Percentiles rank a stretch among this genome's conserved stretches.
phyloP scores from a whole-genome alignment of 2,888 invertebrate species.

The Harpalus rufipes region DNA sequence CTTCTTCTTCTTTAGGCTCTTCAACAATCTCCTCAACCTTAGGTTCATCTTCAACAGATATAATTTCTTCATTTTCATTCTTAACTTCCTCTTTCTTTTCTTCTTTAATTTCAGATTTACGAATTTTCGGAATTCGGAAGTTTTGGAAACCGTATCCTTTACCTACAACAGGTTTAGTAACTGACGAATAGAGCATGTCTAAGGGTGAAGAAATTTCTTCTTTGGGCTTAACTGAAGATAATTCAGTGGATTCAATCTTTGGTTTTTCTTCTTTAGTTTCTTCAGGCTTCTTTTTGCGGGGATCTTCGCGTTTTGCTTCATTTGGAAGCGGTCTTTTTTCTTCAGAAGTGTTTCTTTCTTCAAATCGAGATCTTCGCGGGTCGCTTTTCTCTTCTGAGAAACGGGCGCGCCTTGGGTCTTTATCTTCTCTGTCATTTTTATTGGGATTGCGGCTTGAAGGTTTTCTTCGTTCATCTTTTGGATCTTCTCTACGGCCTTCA shows the following conservation, averaged over 20 bases:
- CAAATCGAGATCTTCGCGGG: conserved; percentile 14
- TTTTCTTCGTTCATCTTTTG: neutral
- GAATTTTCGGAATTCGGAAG: conserved; percentile 79
- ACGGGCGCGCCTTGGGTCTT: neutral
- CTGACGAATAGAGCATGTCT: conserved; percentile 77
- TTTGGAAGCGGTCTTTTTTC: neutral
- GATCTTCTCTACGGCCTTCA: neutral
- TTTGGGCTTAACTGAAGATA: conserved; percentile 60
- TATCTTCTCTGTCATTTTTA: neutral
- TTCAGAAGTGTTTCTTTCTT: neutral
- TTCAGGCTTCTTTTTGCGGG: conserved; percentile 44
- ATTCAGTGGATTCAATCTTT: conserved; percentile 69
- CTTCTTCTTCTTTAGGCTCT: conserved; percentile 69
- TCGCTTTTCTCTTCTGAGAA: neutral
- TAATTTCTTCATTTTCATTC: conserved; percentile 62
- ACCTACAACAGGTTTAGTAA: conserved; percentile 75
- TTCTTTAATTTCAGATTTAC: conserved; percentile 58
- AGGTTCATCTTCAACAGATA: conserved; percentile 61
- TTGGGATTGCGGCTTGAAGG: neutral
- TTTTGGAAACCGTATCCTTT: conserved; percentile 78
- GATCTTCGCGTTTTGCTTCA: conserved; percentile 48
- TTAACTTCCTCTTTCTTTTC: conserved; percentile 58
- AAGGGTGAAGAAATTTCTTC: conserved; percentile 77
- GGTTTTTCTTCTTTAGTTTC: conserved; percentile 54
- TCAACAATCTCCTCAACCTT: conserved; percentile 73